A percentile compares a stretch with the other conserved stretches of the same genome.
phyloP scores from a whole-genome alignment of 2,797 vertebrate species.

The Epinephelus coioides region DNA sequence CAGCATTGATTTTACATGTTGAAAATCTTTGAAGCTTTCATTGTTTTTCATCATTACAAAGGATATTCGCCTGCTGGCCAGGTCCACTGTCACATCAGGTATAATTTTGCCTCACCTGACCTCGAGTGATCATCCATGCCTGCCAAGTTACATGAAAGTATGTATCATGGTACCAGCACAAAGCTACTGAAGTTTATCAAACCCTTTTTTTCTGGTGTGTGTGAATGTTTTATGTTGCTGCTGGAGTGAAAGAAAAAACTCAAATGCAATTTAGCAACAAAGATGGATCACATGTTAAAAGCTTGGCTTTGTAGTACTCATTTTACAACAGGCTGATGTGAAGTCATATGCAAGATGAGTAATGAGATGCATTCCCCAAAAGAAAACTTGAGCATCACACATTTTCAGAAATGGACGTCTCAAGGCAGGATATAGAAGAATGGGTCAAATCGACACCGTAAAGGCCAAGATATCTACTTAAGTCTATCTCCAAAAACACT shows the following conservation, averaged over 20 bases:
- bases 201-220: background rate
- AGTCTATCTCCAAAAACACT: background rate
- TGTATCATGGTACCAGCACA: background rate
- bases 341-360: background rate
- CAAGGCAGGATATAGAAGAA: background rate
- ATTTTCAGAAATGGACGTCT: background rate
- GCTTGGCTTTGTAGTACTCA: background rate
- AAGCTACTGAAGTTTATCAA: background rate
- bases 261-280: background rate
- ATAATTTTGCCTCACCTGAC: background rate
- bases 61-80: background rate
- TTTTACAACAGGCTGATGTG: background rate
- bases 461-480: background rate
- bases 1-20: background rate
- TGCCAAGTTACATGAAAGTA: background rate
- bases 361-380: background rate
- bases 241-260: slow-evolving; percentile 3
- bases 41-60: slow-evolving; percentile 3
- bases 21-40: background rate
- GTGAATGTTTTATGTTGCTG: slow-evolving; percentile 1
- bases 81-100: background rate
- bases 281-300: background rate
- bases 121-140: background rate
- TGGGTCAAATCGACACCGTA: background rate
- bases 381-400: background rate